Conservation (phyloP, 2,888 invertebrate species). For the Digitonthophagus gazella region DNA sequence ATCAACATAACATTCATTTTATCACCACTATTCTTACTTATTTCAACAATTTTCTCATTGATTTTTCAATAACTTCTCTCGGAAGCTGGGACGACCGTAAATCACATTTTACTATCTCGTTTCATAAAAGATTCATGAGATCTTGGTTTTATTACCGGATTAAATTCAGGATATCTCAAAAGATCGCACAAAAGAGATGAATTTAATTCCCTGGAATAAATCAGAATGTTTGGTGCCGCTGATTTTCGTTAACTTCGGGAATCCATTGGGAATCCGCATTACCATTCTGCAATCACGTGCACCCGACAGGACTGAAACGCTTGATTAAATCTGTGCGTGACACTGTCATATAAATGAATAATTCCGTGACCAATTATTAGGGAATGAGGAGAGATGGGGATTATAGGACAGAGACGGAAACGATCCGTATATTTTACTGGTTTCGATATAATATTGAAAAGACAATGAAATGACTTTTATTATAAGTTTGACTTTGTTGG, state of each 20-base stretch:
- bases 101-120: too few species aligned
- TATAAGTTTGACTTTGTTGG: background rate
- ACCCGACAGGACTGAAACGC: constrained; percentile 3
- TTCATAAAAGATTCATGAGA: too few species aligned
- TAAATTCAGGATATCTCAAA: too few species aligned
- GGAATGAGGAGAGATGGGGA: background rate
- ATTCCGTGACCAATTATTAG: constrained; percentile 28
- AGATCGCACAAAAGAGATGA: too few species aligned
- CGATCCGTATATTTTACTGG: constrained; percentile 17
- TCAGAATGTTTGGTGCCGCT: background rate
- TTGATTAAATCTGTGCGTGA: constrained; percentile 24
- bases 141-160: too few species aligned
- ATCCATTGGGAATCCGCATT: too few species aligned
- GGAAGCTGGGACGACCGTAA: too few species aligned
- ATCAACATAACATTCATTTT: too few species aligned
- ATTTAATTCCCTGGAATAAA: background rate
- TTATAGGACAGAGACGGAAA: constrained; percentile 13
- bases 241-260: background rate
- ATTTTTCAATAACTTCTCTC: too few species aligned
- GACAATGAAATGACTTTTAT: background rate
- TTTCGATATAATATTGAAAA: constrained; percentile 24
- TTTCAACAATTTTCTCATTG: too few species aligned
- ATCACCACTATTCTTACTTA: too few species aligned
- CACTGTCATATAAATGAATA: constrained; percentile 27
- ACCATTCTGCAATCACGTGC: background rate